Base-by-base conservation (phyloP, 2,113 vertebrate genomes). In the Megaptera novaeangliae region DNA sequence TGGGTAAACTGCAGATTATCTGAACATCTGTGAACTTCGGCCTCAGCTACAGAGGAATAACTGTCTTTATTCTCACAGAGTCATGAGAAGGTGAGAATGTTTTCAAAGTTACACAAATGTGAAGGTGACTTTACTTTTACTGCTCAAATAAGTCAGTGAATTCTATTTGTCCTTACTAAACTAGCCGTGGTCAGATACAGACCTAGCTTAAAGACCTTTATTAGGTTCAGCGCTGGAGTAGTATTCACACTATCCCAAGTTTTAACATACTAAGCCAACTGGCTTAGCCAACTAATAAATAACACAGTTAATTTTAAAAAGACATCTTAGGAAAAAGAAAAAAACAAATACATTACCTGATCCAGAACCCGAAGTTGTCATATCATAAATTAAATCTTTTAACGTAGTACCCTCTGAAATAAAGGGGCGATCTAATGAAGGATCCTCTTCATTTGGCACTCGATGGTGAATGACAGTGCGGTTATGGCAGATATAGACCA, bases 321-420 rank as follows among this genome's bases (percentile, higher is more conserved):
- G 64, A 80, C 4, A 57, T 46, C 41, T 77, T 75, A 97, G 66
- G 46, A 96, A 96, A 95, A 96, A 94, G 8, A 15, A 95, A 27
- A 61, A 82, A 25, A 6, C 21, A 88, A 93, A 63, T 41, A 57
- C 31, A 87, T 97, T 98, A 99, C 99, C 99, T 98, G 99, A 99
- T 74, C 99, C 99, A 89, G 99, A 99, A 49, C 99, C 99, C 0
- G 99, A 99, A 52, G 99, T 99, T 94, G 99, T 99, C 99, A 99
- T 99, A 98, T 99, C 99, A 46, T 99, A 99, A 98, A 99, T 99
- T 93, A 99, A 99, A 98, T 99, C 99, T 98, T 99, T 99, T 87
- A 99, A 98, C 0, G 99, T 99, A 71, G 99, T 99, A 74, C 99
- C 99, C 72, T 99, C 99, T 0, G 99, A 99, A 98, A 99, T 99